These are phyloP conservation scores for Margaritifera margaritifera DNA, from an alignment of 2,888 invertebrate species.

Conservation along the genomic window DNA sequence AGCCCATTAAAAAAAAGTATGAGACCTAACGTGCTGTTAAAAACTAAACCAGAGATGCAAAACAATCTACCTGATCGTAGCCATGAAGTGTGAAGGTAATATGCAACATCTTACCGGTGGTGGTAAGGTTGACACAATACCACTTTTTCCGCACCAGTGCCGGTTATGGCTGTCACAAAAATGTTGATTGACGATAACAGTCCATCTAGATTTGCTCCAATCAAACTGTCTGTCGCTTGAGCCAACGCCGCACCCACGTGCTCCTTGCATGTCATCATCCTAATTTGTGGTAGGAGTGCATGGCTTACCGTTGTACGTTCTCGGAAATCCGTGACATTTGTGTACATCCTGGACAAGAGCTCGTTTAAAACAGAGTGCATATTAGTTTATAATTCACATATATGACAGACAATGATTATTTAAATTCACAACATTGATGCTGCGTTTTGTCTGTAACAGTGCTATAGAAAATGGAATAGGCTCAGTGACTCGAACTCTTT, in stretches of 20 bases:
- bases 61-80: no score
- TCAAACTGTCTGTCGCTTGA: constrained; percentile 36
- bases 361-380: no score
- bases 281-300: constrained; percentile 54
- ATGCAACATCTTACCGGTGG: constrained; percentile 35
- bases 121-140: constrained; percentile 51
- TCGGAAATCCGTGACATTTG: constrained; percentile 23
- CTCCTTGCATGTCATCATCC: constrained; percentile 46
- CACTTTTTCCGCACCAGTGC: constrained; percentile 51
- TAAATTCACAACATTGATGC: no score
- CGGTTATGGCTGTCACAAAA: constrained; percentile 34
- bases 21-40: no score
- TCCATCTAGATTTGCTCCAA: constrained; percentile 38
- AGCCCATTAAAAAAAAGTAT: no score
- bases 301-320: constrained; percentile 38
- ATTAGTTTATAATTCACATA: no score
- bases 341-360: constrained; percentile 10
- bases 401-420: no score
- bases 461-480: no score
- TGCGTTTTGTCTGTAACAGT: no score
- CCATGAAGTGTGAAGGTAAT: no score
- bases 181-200: constrained; percentile 42
- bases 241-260: constrained; percentile 38
- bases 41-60: no score
- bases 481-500: no score